Conservation (phyloP, 2,113 vertebrate species). For the Cryptoleucopteryx plumbea region DNA sequence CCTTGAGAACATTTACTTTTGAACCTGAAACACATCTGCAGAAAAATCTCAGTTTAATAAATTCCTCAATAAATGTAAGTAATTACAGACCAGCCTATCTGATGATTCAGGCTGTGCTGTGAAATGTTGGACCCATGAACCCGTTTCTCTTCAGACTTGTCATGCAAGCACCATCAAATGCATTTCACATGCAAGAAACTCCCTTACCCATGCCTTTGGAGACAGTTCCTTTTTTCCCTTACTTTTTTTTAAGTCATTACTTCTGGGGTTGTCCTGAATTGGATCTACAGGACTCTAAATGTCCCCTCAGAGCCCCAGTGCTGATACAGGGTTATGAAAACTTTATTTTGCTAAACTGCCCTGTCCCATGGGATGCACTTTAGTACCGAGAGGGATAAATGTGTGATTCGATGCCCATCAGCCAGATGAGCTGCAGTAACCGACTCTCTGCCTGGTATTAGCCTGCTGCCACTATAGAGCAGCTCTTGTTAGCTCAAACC, state of each 20-base stretch:
- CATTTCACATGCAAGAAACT: neutral
- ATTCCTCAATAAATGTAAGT: neutral
- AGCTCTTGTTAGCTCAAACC: neutral
- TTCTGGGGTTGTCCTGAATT: neutral
- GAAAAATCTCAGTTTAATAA: neutral
- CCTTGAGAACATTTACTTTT: neutral
- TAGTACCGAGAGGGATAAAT: neutral
- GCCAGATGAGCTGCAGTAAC: neutral
- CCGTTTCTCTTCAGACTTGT: neutral
- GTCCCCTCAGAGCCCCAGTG: neutral
- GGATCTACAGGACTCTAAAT: neutral
- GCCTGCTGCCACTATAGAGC: neutral
- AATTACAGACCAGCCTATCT: neutral
- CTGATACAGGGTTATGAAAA: neutral
- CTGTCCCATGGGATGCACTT: neutral
- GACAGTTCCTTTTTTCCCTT: neutral
- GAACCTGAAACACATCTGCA: neutral
- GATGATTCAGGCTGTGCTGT: neutral
- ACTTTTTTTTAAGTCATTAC: neutral
- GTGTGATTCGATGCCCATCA: neutral
- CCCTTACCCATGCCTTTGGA: neutral
- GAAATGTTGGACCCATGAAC: neutral
- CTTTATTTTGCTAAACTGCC: neutral
- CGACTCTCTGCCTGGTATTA: neutral
- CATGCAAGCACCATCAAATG: rapidly evolving